Base-by-base conservation (phyloP, 1,140 invertebrate genomes). In the Caenorhabditis briggsae region DNA sequence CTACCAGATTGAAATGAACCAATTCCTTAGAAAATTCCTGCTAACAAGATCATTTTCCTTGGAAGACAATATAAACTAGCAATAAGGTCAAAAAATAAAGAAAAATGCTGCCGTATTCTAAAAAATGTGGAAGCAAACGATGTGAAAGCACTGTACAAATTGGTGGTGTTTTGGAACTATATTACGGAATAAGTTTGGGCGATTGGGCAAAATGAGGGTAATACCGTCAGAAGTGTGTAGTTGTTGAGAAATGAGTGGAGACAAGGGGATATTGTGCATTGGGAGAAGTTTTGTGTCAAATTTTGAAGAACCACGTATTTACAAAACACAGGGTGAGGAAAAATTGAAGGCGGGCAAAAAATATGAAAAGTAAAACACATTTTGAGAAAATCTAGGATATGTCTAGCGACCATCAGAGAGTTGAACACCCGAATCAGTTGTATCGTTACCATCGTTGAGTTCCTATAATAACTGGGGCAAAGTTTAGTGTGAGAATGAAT, bases 391-490 rank as follows among this genome's bases (percentile, higher is more conserved):
- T n/a, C 7, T 6, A n/a, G 41, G n/a, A 50, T 23, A 5, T n/a
- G 25, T 50, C 23, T 58, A 86, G 18, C 65, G 85, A 7, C 74
- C 53, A 41, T 88, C 87, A 11, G 74, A 86, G 12, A 86, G 82
- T 74, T 87, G 85, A 41, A 88, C 58, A 5, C 87, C 87, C 8
- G 74, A 83, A 55, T 88, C 87, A 11, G 87, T 86, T 12, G 87
- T 88, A n/a, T 88, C 87, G 25, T 88, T 88, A 6, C 87, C 87
- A 61, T 88, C 87, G 23, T 88, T 84, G 48, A 70, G 61, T 23
- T 58, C 56, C 82, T 83, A 59, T 56, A 83, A 83, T 58, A 83
- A 59, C 53, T 78, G 43, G 70, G 33, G 7, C 9, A 50, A 41
- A 7, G 11, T 78, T 20, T 23, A 18, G 41, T 43, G 46, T 41